These are phyloP conservation scores for Chaetodon trifasciatus DNA, from an alignment of 2,797 vertebrate genomes.

Conservation along the genomic window DNA sequence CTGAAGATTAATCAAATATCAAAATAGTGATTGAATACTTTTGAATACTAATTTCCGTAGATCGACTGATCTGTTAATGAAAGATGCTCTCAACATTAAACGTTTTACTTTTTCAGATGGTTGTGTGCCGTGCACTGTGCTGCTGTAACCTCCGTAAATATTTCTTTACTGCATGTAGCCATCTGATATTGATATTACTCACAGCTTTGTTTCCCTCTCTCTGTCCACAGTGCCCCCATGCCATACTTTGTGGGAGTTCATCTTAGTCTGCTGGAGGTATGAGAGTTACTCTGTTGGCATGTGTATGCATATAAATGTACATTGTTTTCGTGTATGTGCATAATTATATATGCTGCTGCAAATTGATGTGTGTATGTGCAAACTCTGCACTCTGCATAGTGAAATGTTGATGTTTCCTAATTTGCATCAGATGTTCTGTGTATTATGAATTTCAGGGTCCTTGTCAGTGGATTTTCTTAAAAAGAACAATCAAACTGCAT, in stretches of 20 bases:
- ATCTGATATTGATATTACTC: conserved; percentile 38
- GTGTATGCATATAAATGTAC: conserved; percentile 1
- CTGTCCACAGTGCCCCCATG: conserved; percentile 93
- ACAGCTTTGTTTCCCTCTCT: conserved; percentile 61
- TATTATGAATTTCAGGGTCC: conserved; percentile 1
- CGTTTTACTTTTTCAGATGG: conserved; percentile 1
- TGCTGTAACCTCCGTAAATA: neutral
- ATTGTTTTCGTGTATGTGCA: conserved; percentile 27
- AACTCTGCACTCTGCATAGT: conserved; percentile 9
- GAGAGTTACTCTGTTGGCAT: conserved; percentile 58
- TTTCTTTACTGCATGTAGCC: neutral
- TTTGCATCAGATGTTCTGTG: conserved; percentile 8
- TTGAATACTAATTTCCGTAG: neutral
- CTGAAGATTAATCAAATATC: conserved; percentile 1
- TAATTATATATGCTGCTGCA: conserved; percentile 24
- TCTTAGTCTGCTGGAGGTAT: conserved; percentile 96
- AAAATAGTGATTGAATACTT: neutral
- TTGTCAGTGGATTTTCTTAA: conserved; percentile 8
- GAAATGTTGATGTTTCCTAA: neutral
- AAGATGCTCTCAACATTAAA: neutral
- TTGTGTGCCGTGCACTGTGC: neutral
- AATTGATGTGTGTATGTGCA: neutral
- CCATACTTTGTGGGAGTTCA: conserved; percentile 98
- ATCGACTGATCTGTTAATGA: neutral
- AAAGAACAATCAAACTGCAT: neutral